Percentiles rank a stretch among this genome's conserved stretches.
Evolutionary conservation across 1,140 invertebrate species (phyloP).

Genomic region (Drosophila nigrodunni): DNA sequence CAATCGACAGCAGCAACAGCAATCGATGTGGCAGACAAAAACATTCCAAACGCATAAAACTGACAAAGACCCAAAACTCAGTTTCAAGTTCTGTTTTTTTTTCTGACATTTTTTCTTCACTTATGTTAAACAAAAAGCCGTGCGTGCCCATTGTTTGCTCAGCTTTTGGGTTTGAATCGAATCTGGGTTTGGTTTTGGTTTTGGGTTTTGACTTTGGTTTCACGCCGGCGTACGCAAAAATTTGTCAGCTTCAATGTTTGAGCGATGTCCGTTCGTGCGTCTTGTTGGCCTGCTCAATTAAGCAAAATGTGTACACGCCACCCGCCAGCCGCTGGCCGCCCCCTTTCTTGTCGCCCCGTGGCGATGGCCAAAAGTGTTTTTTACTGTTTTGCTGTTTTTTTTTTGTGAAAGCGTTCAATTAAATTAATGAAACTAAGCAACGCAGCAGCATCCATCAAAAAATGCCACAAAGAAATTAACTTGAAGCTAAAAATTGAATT

Average conservation of each 20-base stretch:
- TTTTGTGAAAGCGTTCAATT: conserved; percentile 83
- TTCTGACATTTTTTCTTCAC: background rate
- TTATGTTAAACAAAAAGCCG: conserved; percentile 42
- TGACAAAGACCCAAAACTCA: conserved; percentile 33
- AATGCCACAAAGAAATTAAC: conserved; percentile 59
- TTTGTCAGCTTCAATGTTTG: conserved; percentile 57
- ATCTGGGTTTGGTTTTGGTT: conserved; percentile 12
- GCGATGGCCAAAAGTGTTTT: conserved; percentile 27
- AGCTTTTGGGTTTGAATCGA: conserved; percentile 17
- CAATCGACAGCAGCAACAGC: conserved; percentile 21
- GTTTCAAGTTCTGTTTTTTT: conserved; percentile 45
- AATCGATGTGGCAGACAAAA: conserved; percentile 57
- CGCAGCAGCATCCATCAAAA: conserved; percentile 29
- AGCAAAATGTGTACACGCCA: conserved; percentile 30
- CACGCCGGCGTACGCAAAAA: conserved; percentile 60
- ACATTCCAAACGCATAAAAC: conserved; percentile 54
- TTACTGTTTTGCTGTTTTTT: conserved; percentile 38
- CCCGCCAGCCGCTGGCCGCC: background rate
- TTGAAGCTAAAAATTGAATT: conserved; percentile 39
- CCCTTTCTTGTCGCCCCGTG: conserved; percentile 12
- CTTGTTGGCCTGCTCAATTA: conserved; percentile 63
- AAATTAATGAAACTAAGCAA: conserved; percentile 69
- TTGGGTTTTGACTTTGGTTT: conserved; percentile 16
- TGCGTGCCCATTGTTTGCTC: conserved; percentile 62
- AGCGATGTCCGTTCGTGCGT: background rate